Percentiles rank a stretch among this genome's conserved stretches.
These are phyloP conservation scores for Agrochola macilenta DNA, from an alignment of 2,888 invertebrate species.

Conservation along the genomic window DNA sequence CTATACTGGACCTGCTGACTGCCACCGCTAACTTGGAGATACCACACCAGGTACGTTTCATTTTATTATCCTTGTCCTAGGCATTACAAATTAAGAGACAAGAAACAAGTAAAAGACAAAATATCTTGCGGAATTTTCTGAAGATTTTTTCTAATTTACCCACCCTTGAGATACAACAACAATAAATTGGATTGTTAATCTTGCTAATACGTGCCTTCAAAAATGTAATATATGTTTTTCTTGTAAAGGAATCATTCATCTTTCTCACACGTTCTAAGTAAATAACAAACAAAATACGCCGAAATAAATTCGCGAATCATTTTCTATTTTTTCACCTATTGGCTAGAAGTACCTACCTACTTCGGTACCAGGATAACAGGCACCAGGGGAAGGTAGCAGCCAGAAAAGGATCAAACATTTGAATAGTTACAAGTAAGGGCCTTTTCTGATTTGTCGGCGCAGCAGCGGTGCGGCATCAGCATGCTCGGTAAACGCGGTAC, in stretches of 20 bases:
- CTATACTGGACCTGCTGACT: slow-evolving; percentile 95
- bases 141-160: slow-evolving; percentile 3
- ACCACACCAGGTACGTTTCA: slow-evolving; percentile 87
- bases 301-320: not conserved
- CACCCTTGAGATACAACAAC: not conserved
- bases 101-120: no score
- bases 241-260: slow-evolving; percentile 19
- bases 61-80: not conserved
- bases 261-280: slow-evolving; percentile 1
- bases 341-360: not conserved
- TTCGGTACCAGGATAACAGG: slow-evolving; percentile 15
- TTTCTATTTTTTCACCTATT: not conserved
- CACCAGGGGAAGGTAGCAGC: not conserved
- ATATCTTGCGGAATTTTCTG: not conserved
- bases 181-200: slow-evolving; percentile 26
- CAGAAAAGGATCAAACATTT: not conserved
- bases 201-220: slow-evolving; percentile 6
- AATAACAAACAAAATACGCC: slow-evolving; percentile 16
- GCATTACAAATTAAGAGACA: no score
- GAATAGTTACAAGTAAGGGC: slow-evolving; percentile 14
- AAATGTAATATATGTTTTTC: slow-evolving; percentile 5
- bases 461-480: no score
- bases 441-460: no score
- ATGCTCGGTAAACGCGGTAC: no score
- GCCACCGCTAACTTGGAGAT: slow-evolving; percentile 93